Evolutionary conservation across 2,113 vertebrate genomes (phyloP).

Genomic region (Brachirus orientalis): DNA sequence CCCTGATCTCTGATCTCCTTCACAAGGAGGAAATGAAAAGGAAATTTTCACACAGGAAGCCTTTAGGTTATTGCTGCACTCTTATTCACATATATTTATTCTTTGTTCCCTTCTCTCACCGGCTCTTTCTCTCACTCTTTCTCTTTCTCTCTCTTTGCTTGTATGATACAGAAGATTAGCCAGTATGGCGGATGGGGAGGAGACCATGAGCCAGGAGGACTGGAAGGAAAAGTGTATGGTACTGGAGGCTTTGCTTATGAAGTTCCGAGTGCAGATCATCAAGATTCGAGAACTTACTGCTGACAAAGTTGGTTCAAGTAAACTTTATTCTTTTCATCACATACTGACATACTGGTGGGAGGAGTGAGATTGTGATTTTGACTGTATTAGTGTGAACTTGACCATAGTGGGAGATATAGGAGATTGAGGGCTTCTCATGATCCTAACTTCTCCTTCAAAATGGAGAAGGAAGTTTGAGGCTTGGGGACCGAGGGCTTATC

Average conservation of each 20-base stretch:
- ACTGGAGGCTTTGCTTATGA: slow-evolving; percentile 93
- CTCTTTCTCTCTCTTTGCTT: neutral
- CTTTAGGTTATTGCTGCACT: neutral
- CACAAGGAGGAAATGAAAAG: slow-evolving; percentile 1
- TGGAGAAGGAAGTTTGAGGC: too few relatives aligned
- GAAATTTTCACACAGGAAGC: slow-evolving; percentile 14
- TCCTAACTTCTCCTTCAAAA: neutral
- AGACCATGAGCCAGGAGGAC: slow-evolving; percentile 84
- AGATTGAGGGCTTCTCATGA: neutral
- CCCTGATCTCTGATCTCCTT: neutral
- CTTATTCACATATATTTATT: neutral
- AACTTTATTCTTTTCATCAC: neutral
- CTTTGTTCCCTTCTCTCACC: too few relatives aligned
- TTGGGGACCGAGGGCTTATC: too few relatives aligned
- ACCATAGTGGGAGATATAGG: neutral
- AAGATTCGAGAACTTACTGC: slow-evolving; percentile 95
- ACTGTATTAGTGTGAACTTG: neutral
- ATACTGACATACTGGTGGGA: too few relatives aligned
- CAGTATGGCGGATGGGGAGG: slow-evolving; percentile 88
- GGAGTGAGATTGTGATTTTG: too few relatives aligned
- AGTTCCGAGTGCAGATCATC: slow-evolving; percentile 94
- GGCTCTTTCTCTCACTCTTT: neutral
- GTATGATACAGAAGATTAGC: slow-evolving; percentile 21
- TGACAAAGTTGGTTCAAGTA: slow-evolving; percentile 88
- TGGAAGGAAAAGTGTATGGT: slow-evolving; percentile 95